Evolutionary conservation across 2,113 vertebrate species (phyloP).

Genomic region (Mellivora capensis): DNA sequence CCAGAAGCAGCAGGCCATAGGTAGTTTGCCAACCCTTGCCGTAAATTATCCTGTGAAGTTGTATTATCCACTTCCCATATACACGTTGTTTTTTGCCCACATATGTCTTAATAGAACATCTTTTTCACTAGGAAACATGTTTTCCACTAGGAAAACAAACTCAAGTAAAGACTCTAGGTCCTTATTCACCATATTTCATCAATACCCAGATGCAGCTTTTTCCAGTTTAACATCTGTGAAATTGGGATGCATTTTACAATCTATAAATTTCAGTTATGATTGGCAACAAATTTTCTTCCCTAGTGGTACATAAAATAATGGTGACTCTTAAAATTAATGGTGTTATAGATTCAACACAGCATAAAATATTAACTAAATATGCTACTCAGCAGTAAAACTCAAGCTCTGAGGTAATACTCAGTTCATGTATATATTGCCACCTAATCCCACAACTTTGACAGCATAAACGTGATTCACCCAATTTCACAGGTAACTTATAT

Average conservation of each 20-base stretch:
- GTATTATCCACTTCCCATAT: background rate
- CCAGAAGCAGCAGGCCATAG: background rate
- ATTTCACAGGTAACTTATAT: background rate
- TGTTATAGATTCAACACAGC: background rate
- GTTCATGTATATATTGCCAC: background rate
- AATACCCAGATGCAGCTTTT: background rate
- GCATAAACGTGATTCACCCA: background rate
- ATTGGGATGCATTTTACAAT: background rate
- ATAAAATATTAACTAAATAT: conserved; percentile 1
- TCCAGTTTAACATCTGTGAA: background rate
- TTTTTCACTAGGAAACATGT: background rate
- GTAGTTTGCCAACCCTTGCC: background rate
- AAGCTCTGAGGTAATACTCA: background rate
- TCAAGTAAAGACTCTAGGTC: background rate
- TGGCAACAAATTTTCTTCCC: background rate
- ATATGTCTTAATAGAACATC: background rate
- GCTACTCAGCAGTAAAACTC: background rate
- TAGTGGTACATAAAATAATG: background rate
- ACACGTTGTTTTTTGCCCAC: background rate
- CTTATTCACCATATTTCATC: background rate
- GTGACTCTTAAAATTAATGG: background rate
- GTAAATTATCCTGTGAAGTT: background rate
- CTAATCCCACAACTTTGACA: background rate
- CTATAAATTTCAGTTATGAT: background rate
- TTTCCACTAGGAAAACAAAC: background rate